These are phyloP conservation scores for Macrotis lagotis DNA, from an alignment of 2,113 vertebrate species.

Conservation along the genomic window DNA sequence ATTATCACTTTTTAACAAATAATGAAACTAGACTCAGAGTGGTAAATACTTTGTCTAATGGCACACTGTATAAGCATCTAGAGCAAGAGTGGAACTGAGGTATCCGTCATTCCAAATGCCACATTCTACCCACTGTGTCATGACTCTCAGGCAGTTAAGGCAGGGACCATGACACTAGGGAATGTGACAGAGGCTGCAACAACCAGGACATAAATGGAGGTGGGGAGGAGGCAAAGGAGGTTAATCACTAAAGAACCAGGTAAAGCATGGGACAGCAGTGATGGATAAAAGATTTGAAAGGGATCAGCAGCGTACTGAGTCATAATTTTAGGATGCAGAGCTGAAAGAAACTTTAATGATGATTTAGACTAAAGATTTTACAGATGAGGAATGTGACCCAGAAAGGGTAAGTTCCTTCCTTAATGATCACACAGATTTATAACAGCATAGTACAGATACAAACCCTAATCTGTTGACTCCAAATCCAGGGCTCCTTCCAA, in stretches of 20 bases:
- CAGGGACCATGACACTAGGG: not conserved
- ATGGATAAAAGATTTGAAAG: not conserved
- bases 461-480: not conserved
- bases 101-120: not conserved
- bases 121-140: not conserved
- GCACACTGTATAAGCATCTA: not conserved
- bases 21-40: not conserved
- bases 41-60: not conserved
- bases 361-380: not conserved
- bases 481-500: not conserved
- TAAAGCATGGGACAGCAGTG: not conserved
- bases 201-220: not conserved
- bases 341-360: not conserved
- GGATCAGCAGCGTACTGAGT: not conserved
- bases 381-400: not conserved
- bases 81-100: not conserved
- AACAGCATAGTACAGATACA: not conserved
- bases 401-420: not conserved
- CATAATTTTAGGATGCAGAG: not conserved
- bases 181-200: not conserved
- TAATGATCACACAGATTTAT: not conserved
- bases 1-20: not conserved
- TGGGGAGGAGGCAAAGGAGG: not conserved
- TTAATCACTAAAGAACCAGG: not conserved
- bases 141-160: not conserved